Evolutionary conservation across 2,888 invertebrate species (phyloP), one percentile per base, ranked within the genome.

Genomic region (Erpobdella octoculata): DNA sequence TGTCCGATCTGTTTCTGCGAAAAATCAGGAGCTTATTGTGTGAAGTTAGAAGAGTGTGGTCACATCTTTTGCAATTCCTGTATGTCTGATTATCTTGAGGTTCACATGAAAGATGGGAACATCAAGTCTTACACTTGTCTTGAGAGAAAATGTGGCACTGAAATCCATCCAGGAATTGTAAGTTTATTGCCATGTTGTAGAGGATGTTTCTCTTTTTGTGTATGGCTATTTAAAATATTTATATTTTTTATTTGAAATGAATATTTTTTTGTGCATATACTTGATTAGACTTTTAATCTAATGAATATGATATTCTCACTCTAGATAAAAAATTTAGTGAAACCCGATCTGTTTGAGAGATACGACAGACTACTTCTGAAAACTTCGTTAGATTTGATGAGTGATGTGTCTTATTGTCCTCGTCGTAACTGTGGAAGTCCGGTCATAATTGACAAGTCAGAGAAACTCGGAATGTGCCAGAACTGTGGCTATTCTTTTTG

Each of bases 51-150:
- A 41, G 84, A 83, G 1, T 88, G 88, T 79, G 78, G 80, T 25
- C 88, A 88, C 78, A 84, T 86, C 12, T 88, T 86, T 80, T 88
- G 88, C 79, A 85, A 84, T 71, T 84, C 85, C 6, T 88, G 88
- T 78, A 84, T 87, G 76, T 78, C 77, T n/a, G 81, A 81, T 2
- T 88, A 86, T 77, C 86, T 88, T 75, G 84, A 83, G 73, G 83
- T 86, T 8, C 85, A 85, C 78, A 87, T 88, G 38, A 81, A 80
- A 21, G 87, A 87, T 25, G 88, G 87, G 4, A 80, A 78, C 74
- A 81, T 84, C 6, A 78, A 78, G 65, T 76, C 75, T 6, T 74
- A 83, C 72, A 78, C 75, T 59, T 88, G 88, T 77, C 87, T 87
- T 0, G 84, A 85, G 72, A 84, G 85, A 25, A 84, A 87, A 69